A percentile compares a stretch with the other conserved stretches of the same genome.
Evolutionary conservation across 2,113 vertebrate genomes (phyloP).

Genomic region (Aphyosemion australe): DNA sequence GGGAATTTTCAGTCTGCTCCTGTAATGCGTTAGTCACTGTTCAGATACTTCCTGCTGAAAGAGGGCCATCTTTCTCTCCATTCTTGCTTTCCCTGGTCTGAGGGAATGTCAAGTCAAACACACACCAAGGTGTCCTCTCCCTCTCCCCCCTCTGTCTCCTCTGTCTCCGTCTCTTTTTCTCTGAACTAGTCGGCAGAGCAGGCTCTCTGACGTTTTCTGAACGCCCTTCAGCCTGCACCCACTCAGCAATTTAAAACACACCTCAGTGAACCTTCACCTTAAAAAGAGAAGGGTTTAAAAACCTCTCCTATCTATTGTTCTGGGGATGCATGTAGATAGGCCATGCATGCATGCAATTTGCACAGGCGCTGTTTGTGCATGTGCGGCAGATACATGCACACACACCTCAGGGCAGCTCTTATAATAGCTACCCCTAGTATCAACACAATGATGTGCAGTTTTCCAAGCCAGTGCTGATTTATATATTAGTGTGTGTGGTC

Average conservation of each 20-base stretch:
- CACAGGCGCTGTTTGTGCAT: slow-evolving; percentile 35
- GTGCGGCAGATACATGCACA: slow-evolving; percentile 25
- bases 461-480: slow-evolving; percentile 22
- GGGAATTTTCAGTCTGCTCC: slow-evolving; percentile 23
- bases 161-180: slow-evolving; percentile 21
- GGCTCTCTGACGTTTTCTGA: slow-evolving; percentile 33
- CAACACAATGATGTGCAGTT: slow-evolving; percentile 21
- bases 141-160: slow-evolving; percentile 19
- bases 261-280: slow-evolving; percentile 47
- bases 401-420: slow-evolving; percentile 48
- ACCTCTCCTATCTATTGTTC: slow-evolving; percentile 6
- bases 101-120: slow-evolving; percentile 66
- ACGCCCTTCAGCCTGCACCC: slow-evolving; percentile 48
- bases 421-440: slow-evolving; percentile 40
- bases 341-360: slow-evolving; percentile 31
- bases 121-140: slow-evolving; percentile 66
- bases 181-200: slow-evolving; percentile 44
- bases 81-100: slow-evolving; percentile 53
- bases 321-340: slow-evolving; percentile 20
- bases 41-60: slow-evolving; percentile 74
- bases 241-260: slow-evolving; percentile 51
- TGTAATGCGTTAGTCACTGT: slow-evolving; percentile 64
- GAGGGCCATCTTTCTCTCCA: slow-evolving; percentile 59
- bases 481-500: neutral
- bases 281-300: slow-evolving; percentile 7